Evolutionary conservation across 1,140 invertebrate genomes (phyloP).

Genomic region (honey bee (Apis mellifera)): Amel_HAv3.1 CM009937.2:2966001-2966500

Average conservation of each 20-base stretch:
- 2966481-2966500: no score
- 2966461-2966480: no score
- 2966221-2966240: no score
- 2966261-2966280: slow-evolving; percentile 62
- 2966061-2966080: slow-evolving; percentile 53
- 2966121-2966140: no score
- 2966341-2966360: background rate
- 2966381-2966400: no score
- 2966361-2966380: background rate
- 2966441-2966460: no score
- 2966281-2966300: background rate
- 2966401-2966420: background rate
- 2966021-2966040: slow-evolving; percentile 72
- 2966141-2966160: no score
- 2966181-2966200: no score
- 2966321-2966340: background rate
- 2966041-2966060: slow-evolving; percentile 70
- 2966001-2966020: slow-evolving; percentile 75
- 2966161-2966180: no score
- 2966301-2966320: background rate
- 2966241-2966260: slow-evolving; percentile 55
- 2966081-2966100: no score
- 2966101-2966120: no score
- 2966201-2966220: background rate
- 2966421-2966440: no score